These are phyloP conservation scores for Gymnocypris eckloni DNA, from an alignment of 2,797 vertebrate genomes.

Conservation along the genomic window DNA sequence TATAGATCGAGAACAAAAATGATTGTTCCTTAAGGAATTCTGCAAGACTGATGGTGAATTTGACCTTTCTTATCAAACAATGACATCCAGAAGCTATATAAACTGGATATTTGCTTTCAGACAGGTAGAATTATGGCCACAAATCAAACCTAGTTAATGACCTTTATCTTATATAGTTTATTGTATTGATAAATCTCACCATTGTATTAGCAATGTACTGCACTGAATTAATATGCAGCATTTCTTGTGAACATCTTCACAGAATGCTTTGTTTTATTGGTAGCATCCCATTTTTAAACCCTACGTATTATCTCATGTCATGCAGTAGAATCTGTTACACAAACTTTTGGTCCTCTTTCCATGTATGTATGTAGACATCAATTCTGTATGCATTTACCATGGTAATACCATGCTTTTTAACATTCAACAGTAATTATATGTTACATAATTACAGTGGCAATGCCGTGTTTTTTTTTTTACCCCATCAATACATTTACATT, in stretches of 20 bases:
- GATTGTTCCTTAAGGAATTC: constrained; percentile 33
- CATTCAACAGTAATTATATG: neutral
- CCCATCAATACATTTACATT: neutral
- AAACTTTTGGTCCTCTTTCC: neutral
- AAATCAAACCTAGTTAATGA: neutral
- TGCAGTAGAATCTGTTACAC: neutral
- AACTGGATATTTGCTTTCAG: neutral
- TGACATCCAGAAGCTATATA: neutral
- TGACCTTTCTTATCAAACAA: constrained; percentile 14
- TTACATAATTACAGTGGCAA: neutral
- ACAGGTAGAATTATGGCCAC: neutral
- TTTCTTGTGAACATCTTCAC: neutral
- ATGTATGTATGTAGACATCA: neutral
- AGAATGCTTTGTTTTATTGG: neutral
- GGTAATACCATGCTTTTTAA: neutral
- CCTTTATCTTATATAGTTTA: neutral
- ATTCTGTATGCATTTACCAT: neutral
- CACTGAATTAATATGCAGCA: neutral
- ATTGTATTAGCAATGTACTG: neutral
- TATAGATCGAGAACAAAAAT: constrained; percentile 39
- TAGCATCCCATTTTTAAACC: neutral
- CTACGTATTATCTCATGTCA: neutral
- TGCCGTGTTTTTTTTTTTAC: neutral
- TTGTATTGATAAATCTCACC: neutral
- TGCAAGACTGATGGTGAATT: constrained; percentile 32